Base-by-base conservation (phyloP, 2,888 invertebrate species). In the Drosophila fungiperda region DNA sequence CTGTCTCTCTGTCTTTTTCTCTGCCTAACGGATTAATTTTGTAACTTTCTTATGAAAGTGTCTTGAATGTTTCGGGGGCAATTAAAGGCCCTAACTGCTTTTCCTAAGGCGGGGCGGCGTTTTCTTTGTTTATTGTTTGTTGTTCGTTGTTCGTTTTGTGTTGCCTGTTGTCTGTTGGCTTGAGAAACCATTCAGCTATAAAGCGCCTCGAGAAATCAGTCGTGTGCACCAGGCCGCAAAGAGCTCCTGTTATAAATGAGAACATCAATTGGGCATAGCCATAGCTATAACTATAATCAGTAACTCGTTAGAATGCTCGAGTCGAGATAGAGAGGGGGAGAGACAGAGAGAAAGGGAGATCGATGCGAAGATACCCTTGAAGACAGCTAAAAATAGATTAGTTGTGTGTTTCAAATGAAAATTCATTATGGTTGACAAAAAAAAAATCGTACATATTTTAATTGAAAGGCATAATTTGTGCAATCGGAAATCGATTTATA, bases 1-100 rank as follows among this genome's bases (percentile, higher is more conserved):
- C 17, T 38, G 12, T 38, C 36, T 17, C 35, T 12, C n/a, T 33
- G 29, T 29, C 20, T 58, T 29, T 35, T 20, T 20, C 58, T 53
- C 54, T 8, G 29, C 33, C 26, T 63, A 45, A 38, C 62, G 80
- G 69, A 82, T 85, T 82, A 55, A 70, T 83, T 79, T 83, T 72
- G 83, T 83, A 82, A 83, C 83, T 83, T 86, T 83, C 87, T 87
- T 83, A 86, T 86, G 83, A 86, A 87, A 86, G 84, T 80, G 74
- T 49, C 20, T 29, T 42, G 17, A n/a, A 4, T 45, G 23, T 45
- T 45, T 45, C 15, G 50, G 52, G 35, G 33, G 71, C 81, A 80
- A 83, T 86, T 83, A 86, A 83, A 87, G 87, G 87, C 76, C 38
- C 36, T 7, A 23, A 20, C 23, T 29, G 23, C 15, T 9, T 54